phyloP scores from a whole-genome alignment of 2,888 invertebrate genomes.

The Allacma fusca region DNA sequence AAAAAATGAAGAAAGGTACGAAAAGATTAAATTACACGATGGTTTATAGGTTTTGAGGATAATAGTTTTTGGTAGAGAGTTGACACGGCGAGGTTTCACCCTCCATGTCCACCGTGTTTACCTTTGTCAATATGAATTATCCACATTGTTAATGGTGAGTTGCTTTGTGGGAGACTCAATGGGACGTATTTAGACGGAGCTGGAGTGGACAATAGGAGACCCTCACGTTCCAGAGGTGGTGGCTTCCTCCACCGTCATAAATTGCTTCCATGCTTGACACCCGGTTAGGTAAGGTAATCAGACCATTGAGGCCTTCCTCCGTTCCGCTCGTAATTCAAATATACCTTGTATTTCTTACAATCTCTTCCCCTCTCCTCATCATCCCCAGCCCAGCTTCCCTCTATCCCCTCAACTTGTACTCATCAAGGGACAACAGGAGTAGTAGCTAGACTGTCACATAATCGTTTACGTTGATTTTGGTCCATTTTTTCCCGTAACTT shows the following conservation, averaged over 20 bases:
- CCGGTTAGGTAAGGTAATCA: constrained; percentile 44
- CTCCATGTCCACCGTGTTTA: constrained; percentile 53
- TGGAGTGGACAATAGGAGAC: constrained; percentile 12
- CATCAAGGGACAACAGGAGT: neutral
- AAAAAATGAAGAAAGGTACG: neutral
- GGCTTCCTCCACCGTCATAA: constrained; percentile 36
- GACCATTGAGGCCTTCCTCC: constrained; percentile 41
- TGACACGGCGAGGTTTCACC: constrained; percentile 46
- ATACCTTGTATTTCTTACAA: neutral
- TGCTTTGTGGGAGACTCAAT: constrained; percentile 33
- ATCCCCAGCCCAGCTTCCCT: neutral
- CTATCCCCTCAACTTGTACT: neutral
- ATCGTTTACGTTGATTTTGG: neutral
- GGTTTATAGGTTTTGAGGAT: constrained; percentile 38
- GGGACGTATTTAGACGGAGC: constrained; percentile 28
- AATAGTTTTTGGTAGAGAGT: constrained; percentile 39
- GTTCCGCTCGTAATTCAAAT: constrained; percentile 47
- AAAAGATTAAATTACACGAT: constrained; percentile 41
- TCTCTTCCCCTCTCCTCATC: neutral
- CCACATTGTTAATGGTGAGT: constrained; percentile 49
- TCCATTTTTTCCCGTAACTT: neutral
- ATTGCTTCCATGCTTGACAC: constrained; percentile 40
- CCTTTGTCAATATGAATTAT: constrained; percentile 55
- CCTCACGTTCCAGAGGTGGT: constrained; percentile 9
- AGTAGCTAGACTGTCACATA: neutral